These are phyloP conservation scores for Muscicapa adusta DNA, from an alignment of 2,113 vertebrate species.

Conservation along the genomic window DNA sequence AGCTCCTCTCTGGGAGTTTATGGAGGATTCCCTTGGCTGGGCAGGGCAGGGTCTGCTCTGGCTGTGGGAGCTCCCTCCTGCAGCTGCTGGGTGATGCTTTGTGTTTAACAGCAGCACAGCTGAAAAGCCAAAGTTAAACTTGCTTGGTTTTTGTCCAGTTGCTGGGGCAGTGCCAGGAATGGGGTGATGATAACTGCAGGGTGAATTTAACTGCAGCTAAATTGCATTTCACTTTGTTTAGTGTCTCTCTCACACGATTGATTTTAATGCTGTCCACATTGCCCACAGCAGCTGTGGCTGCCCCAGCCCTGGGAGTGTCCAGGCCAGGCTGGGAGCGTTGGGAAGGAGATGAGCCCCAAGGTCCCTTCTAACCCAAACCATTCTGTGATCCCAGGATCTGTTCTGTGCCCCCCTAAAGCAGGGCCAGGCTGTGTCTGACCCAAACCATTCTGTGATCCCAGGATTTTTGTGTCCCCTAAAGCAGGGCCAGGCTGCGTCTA, in stretches of 20 bases:
- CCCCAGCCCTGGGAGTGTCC: background rate
- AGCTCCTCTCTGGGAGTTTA: too few species aligned
- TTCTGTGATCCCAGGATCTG: accelerated
- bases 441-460: too few species aligned
- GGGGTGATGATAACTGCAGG: background rate
- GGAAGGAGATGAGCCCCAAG: background rate
- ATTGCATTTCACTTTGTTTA: accelerated
- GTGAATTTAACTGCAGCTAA: background rate
- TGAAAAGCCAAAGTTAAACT: background rate
- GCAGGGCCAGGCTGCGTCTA: too few species aligned
- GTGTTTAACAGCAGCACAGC: accelerated
- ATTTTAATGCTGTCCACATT: too few species aligned
- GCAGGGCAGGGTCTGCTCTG: accelerated
- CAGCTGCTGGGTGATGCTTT: too few species aligned
- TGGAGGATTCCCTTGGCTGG: accelerated
- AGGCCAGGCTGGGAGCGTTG: too few species aligned
- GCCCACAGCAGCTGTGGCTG: background rate
- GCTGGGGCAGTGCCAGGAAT: background rate
- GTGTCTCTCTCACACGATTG: accelerated
- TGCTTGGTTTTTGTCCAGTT: background rate
- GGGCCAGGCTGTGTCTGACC: background rate
- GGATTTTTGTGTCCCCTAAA: too few species aligned
- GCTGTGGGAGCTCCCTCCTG: accelerated
- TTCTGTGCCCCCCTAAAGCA: background rate
- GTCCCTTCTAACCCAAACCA: accelerated